phyloP scores from a whole-genome alignment of 2,888 invertebrate species.

The Microctonus aethiopoides region DNA sequence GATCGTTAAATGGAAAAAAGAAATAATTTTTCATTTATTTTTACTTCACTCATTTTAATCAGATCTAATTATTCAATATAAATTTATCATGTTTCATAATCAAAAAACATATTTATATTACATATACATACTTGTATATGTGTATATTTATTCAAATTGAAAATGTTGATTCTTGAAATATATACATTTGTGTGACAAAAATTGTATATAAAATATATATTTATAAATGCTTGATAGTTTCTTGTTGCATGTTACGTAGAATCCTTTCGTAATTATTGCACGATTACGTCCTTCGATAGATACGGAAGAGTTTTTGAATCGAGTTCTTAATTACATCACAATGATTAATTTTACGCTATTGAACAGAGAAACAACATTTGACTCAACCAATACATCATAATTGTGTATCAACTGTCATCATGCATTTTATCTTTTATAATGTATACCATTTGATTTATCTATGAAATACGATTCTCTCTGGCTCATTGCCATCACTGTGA shows the following conservation, averaged over 20 bases:
- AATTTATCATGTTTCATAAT: not conserved
- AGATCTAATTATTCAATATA: not conserved
- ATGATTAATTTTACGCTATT: not conserved
- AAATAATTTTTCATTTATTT: not conserved
- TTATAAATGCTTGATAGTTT: constrained; percentile 27
- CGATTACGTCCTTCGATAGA: constrained; percentile 23
- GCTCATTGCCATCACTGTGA: not conserved
- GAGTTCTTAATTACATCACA: not conserved
- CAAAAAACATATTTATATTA: not conserved
- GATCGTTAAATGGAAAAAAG: not conserved
- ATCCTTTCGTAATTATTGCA: constrained; percentile 40
- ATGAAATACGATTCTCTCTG: not conserved
- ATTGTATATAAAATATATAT: not conserved
- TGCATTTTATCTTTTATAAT: not conserved
- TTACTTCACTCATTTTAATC: not conserved
- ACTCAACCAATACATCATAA: not conserved
- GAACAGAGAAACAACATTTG: not conserved
- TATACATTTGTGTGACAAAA: not conserved
- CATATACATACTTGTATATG: no score
- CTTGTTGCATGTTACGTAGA: constrained; percentile 38
- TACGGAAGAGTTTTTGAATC: constrained; percentile 12
- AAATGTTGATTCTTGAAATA: not conserved
- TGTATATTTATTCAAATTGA: not conserved
- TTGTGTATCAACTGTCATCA: not conserved
- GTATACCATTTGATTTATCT: not conserved